phyloP scores from a whole-genome alignment of 2,888 invertebrate genomes.

The Nebria brevicollis region DNA sequence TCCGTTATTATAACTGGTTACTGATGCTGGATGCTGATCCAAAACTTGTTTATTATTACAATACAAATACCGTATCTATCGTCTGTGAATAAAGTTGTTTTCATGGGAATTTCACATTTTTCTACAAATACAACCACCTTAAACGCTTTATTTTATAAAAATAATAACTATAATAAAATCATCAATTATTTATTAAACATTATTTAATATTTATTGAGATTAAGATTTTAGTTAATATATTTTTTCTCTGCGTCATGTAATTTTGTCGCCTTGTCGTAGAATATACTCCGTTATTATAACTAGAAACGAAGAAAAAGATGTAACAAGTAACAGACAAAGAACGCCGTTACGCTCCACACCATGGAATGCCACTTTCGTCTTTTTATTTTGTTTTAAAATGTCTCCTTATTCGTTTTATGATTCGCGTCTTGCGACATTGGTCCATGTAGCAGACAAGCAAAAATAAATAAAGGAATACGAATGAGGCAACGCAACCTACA shows the following conservation, averaged over 20 bases:
- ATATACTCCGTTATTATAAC: background rate
- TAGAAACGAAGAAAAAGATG: background rate
- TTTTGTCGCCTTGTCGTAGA: too few relatives aligned
- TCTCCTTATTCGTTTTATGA: slow-evolving; percentile 10
- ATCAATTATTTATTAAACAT: too few relatives aligned
- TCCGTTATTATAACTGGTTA: slow-evolving; percentile 1
- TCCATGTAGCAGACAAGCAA: background rate
- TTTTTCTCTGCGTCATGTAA: too few relatives aligned
- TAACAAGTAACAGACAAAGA: background rate
- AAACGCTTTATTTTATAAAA: background rate
- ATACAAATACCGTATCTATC: background rate
- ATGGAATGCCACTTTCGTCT: slow-evolving; percentile 6
- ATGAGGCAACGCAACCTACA: background rate
- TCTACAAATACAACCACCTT: background rate
- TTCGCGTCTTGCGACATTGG: background rate
- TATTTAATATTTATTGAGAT: too few relatives aligned
- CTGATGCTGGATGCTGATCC: background rate
- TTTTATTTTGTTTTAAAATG: slow-evolving; percentile 12
- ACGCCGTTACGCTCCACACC: slow-evolving; percentile 15
- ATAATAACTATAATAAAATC: too few relatives aligned
- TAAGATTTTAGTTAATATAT: too few relatives aligned
- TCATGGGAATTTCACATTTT: background rate
- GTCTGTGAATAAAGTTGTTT: background rate
- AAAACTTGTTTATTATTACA: background rate
- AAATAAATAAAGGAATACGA: background rate